Conservation (phyloP, 1,140 invertebrate species). For the Lordiphosa mommai region DNA sequence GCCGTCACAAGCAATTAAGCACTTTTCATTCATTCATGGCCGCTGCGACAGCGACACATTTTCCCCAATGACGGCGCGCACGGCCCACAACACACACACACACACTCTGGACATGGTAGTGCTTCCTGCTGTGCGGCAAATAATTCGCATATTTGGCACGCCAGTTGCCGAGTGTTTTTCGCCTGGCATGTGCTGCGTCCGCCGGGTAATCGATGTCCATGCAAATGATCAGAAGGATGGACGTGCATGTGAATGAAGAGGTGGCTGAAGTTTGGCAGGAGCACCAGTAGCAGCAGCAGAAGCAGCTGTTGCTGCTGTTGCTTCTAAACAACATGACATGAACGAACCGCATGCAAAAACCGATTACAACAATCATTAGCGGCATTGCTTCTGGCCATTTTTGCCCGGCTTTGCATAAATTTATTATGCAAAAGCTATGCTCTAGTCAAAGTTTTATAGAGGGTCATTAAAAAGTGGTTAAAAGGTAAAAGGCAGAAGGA, state of each 20-base stretch:
- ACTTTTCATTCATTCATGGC: slow-evolving; percentile 78
- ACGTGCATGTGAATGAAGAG: no score
- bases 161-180: slow-evolving; percentile 61
- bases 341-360: slow-evolving; percentile 43
- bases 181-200: slow-evolving; percentile 32
- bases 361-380: slow-evolving; percentile 66
- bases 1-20: slow-evolving; percentile 80
- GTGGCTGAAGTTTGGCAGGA: neutral
- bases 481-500: no score
- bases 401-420: slow-evolving; percentile 33
- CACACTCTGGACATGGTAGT: slow-evolving; percentile 16
- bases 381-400: slow-evolving; percentile 34
- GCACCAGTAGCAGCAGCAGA: neutral
- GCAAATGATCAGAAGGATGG: slow-evolving; percentile 52
- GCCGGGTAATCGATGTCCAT: slow-evolving; percentile 60
- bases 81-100: neutral
- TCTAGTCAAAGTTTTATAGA: slow-evolving; percentile 26
- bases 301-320: neutral
- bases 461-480: no score
- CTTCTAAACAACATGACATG: slow-evolving; percentile 60
- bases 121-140: slow-evolving; percentile 51
- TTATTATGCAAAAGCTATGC: slow-evolving; percentile 20
- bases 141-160: slow-evolving; percentile 74
- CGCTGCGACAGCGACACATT: slow-evolving; percentile 41
- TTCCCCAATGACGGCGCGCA: slow-evolving; percentile 34